Base-by-base conservation (phyloP, 2,888 invertebrate genomes). In the Diaprepes abbreviatus region DNA sequence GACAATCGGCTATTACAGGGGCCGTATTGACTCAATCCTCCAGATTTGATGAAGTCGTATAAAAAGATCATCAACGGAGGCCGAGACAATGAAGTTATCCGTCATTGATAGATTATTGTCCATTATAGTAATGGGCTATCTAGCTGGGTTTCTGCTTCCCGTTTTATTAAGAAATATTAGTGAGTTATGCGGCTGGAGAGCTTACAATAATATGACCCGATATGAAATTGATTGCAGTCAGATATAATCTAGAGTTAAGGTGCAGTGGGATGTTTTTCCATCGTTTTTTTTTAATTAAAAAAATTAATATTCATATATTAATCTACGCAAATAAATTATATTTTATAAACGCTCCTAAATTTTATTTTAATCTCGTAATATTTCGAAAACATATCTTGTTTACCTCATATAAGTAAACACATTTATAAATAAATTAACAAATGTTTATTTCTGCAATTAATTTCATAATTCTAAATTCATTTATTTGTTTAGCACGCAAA, bases 31-130 rank as follows among this genome's bases (percentile, higher is more conserved):
- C 43, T 59, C 69, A 64, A 50, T 71, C 40, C 66, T 66, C 58
- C 62, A 66, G 70, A 70, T 72, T 72, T 72, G 72, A 72, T 70
- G 66, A 70, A 69, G 72, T 50, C 59, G 70, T 66, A 72, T 72
- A 72, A 72, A 72, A 72, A 70, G 57, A 45, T 69, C 69, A 70
- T 72, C 70, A 72, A 43, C 35, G 38, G 16, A 54, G 54, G 57
- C 31, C 72, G 40, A 72, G 72, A 72, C 72, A 72, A 76, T 74
- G 73, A 75, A 74, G 75, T 75, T 76, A 75, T 75, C 72, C 71
- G 75, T 76, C 76, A 77, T 77, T 77, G 77, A 77, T 77, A 74
- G 77, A 77, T 77, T 74, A 71, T 68, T 50, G 72, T 67, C 70
- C 72, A 74, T 77, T 77, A 76, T 35, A 54, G 68, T 73, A 75